A percentile compares a stretch with the other conserved stretches of the same genome.
Evolutionary conservation across 2,113 vertebrate genomes (phyloP).

Genomic region (Lophochroa leadbeateri): DNA sequence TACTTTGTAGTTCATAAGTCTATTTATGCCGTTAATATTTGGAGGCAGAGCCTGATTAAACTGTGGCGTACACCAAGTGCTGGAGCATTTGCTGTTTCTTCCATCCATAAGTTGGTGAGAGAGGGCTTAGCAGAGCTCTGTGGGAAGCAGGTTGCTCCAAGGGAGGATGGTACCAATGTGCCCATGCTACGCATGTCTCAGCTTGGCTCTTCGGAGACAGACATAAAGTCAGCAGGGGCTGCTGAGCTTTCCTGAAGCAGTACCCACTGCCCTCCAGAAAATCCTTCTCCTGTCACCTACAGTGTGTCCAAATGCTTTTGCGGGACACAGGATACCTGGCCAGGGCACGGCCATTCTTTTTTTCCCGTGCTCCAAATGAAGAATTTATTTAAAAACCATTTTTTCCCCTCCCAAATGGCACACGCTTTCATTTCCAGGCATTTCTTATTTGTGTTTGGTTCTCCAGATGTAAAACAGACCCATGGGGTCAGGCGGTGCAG

Average conservation of each 20-base stretch:
- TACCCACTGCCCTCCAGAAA: neutral
- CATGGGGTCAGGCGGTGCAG: conserved; percentile 26
- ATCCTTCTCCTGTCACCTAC: neutral
- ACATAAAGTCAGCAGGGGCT: fast-evolving
- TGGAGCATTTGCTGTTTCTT: neutral
- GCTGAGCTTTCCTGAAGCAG: neutral
- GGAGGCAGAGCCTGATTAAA: conserved; percentile 28
- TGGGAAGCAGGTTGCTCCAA: neutral
- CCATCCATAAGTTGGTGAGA: neutral
- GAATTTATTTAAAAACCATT: neutral
- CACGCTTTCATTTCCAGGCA: neutral
- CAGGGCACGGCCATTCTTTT: fast-evolving
- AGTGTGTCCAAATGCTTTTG: neutral
- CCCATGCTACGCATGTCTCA: fast-evolving
- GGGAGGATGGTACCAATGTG: neutral
- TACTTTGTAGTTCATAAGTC: neutral
- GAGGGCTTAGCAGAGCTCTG: neutral
- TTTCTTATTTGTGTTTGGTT: neutral
- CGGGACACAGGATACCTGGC: neutral
- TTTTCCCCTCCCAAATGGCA: neutral
- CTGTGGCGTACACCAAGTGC: neutral
- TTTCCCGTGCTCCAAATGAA: neutral
- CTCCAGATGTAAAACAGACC: conserved; percentile 26
- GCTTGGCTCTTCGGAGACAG: neutral
- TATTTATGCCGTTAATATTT: conserved; percentile 12